phyloP scores from a whole-genome alignment of 1,140 invertebrate species.

The Drosophila persimilis region DNA sequence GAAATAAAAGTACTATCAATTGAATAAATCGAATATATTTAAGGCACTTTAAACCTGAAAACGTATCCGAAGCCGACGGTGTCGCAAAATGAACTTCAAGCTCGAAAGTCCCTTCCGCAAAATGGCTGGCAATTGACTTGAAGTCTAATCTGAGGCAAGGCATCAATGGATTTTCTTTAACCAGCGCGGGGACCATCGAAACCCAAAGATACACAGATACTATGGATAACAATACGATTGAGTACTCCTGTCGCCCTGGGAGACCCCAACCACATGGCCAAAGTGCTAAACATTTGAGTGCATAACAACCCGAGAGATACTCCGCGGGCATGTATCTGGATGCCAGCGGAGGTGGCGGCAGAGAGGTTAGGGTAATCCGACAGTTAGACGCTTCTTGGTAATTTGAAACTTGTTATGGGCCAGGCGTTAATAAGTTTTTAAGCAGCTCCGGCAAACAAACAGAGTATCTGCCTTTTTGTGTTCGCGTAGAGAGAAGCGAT shows the following conservation, averaged over 20 bases:
- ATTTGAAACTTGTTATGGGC: constrained; percentile 75
- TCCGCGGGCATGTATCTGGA: not conserved
- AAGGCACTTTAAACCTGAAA: no score
- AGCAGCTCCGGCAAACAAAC: constrained; percentile 48
- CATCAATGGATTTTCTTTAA: constrained; percentile 57
- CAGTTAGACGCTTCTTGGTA: constrained; percentile 70
- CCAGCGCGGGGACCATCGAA: not conserved
- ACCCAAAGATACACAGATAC: no score
- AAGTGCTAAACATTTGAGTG: constrained; percentile 55
- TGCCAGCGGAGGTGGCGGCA: no score
- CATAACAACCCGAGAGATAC: constrained; percentile 47
- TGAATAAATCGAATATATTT: rapidly evolving
- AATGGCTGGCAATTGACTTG: not conserved
- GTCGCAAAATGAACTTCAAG: not conserved
- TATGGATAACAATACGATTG: no score
- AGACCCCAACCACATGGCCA: not conserved
- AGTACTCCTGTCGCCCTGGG: not conserved
- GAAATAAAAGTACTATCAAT: no score
- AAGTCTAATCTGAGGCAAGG: constrained; percentile 6
- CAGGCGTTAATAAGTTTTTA: constrained; percentile 77
- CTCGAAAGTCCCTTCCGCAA: no score
- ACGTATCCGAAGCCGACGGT: no score
- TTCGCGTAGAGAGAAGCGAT: constrained; percentile 26
- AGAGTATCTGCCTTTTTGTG: not conserved
- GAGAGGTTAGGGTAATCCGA: constrained; percentile 9